Base-by-base conservation (phyloP, 2,888 invertebrate species). In the Tethea ocularis region DNA sequence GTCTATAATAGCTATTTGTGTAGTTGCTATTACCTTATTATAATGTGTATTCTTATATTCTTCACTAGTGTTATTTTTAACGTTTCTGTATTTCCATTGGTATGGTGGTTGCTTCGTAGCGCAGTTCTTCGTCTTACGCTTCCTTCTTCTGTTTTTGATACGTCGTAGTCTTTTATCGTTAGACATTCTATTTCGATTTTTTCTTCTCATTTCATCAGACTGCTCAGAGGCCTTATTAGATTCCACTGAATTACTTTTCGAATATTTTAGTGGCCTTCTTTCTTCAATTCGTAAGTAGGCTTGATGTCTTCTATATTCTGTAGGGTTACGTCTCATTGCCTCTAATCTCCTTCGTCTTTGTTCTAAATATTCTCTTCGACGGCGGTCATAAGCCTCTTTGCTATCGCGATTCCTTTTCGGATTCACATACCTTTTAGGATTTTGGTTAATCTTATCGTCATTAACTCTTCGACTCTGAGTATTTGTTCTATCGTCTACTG, bases 351-450 rank as follows among this genome's bases (percentile, higher is more conserved):
- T 84, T 63, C 82, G 77, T 70, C 90, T 85, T 60, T 81, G 82
- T 69, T 91, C 91, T 64, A 91, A 72, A 63, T 84, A 87, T 54
- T 86, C 80, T 62, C 88, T 79, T 72, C 90, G 80, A n/a, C 78
- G 79, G 68, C 82, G 82, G 84, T 92, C 94, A 80, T 71, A 87
- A 70, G 86, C 94, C 94, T 96, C 95, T 95, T 89, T 96, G 94
- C 69, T 95, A 86, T 76, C 94, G 85, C 75, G 92, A 82, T 75
- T 89, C 89, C 75, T 93, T 91, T 77, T 93, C 80, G 74, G 86
- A 82, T 80, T 92, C 87, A 62, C 91, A 93, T 80, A 72, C 75
- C 76, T 83, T 77, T 74, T 82, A 38, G 66, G 65, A 64, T 83
- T 72, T 79, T 83, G 75, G 89, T 88, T 71, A 88, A 89, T 80